Conservation (phyloP, 2,797 vertebrate species). For the Artibeus jamaicensis region DNA sequence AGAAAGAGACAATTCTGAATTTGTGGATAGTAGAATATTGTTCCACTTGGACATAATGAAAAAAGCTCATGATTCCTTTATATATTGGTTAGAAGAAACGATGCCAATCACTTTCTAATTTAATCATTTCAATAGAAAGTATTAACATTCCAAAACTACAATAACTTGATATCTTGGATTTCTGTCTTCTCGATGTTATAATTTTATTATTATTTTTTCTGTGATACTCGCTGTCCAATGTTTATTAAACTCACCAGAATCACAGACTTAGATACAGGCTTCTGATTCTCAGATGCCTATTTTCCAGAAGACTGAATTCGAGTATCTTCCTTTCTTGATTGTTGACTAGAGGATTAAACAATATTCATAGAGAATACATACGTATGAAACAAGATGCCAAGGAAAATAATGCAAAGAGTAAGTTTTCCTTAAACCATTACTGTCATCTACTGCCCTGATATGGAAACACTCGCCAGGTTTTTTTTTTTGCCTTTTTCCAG, state of each 20-base stretch:
- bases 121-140: neutral
- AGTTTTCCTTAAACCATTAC: neutral
- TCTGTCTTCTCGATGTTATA: neutral
- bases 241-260: neutral
- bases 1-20: neutral
- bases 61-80: neutral
- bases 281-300: neutral
- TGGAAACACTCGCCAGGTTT: rapidly evolving
- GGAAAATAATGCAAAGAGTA: neutral
- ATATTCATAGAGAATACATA: neutral
- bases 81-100: neutral
- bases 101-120: neutral
- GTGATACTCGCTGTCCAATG: neutral
- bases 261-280: neutral
- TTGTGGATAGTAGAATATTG: neutral
- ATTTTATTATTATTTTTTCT: neutral
- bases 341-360: neutral
- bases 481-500: neutral
- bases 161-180: neutral
- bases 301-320: neutral
- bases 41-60: neutral
- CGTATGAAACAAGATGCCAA: neutral
- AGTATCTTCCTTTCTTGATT: neutral
- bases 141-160: neutral
- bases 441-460: neutral